Conservation (phyloP, 2,888 invertebrate genomes). For the Scelioninae gen. 1 region DNA sequence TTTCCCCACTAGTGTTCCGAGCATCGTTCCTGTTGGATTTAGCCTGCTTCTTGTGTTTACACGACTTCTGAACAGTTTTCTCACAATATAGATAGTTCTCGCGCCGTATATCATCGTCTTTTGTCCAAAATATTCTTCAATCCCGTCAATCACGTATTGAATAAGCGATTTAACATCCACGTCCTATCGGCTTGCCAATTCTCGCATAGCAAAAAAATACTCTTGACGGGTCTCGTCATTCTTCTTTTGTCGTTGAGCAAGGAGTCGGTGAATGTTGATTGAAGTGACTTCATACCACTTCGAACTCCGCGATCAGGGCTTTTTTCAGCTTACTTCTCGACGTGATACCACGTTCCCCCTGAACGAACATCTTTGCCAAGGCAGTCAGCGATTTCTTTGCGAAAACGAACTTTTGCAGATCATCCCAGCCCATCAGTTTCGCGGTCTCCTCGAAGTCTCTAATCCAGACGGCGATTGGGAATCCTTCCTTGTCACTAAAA, state of each 20-base stretch:
- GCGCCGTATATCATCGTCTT: slow-evolving; percentile 55
- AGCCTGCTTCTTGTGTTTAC: neutral
- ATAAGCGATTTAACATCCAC: slow-evolving; percentile 51
- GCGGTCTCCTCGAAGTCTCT: slow-evolving; percentile 10
- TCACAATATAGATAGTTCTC: slow-evolving; percentile 37
- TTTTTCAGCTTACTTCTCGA: slow-evolving; percentile 23
- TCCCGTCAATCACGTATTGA: slow-evolving; percentile 64
- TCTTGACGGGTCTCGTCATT: slow-evolving; percentile 56
- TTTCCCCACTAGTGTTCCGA: too few species aligned
- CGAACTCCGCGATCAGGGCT: slow-evolving; percentile 8
- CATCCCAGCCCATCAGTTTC: neutral
- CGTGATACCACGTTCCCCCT: slow-evolving; percentile 24
- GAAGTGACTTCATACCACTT: slow-evolving; percentile 19
- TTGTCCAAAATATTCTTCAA: slow-evolving; percentile 33
- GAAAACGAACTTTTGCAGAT: slow-evolving; percentile 41
- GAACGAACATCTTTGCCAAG: slow-evolving; percentile 26
- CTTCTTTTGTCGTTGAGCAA: slow-evolving; percentile 16
- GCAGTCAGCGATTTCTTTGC: slow-evolving; percentile 44
- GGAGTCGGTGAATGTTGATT: slow-evolving; percentile 47
- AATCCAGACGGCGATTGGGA: slow-evolving; percentile 14
- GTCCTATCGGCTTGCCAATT: slow-evolving; percentile 45
- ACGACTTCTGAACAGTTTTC: slow-evolving; percentile 1
- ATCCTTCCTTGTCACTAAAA: slow-evolving; percentile 6
- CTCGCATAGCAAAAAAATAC: slow-evolving; percentile 63
- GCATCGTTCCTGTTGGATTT: too few species aligned